Base-by-base conservation (phyloP, 2,797 vertebrate species). In the Amblyraja radiata region DNA sequence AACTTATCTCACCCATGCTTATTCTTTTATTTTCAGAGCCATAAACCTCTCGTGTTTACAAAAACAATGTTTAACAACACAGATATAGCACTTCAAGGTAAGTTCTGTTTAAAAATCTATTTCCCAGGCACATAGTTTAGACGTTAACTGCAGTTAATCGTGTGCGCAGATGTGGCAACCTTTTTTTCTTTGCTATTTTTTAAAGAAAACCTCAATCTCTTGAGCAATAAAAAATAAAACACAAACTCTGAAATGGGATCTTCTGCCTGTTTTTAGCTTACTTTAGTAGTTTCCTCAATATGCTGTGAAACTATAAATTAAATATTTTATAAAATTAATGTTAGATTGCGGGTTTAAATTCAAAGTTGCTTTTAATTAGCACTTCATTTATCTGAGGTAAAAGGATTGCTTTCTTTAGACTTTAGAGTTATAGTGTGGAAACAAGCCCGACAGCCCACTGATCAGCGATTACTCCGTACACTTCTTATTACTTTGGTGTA, bases 1-100 rank as follows among this genome's bases (percentile, higher is more conserved):
- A 39, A 39, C 25, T 74, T 91, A 36, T 21, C 73, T 92, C 68
- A 76, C 36, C 36, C 25, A 28, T 74, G 90, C 6, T 92, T 74
- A 11, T 94, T 74, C 71, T 83, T 80, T 94, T 94, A 93, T 94
- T 94, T 93, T 90, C 95, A 98, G 98, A 96, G 95, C 68, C 96
- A 97, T 94, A 96, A 95, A 94, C 96, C 97, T 9, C 94, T 98
- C 93, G 93, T 97, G 94, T 95, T 98, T 94, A 97, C 94, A 93
- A 98, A 98, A 95, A 97, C 97, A 79, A 97, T 98, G 97, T 98
- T 97, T 95, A 97, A 96, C 94, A 95, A 96, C 93, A 98, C 98
- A n/a, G 96, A 98, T 76, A 96, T 98, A 95, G 95, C 95, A 94
- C 73, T 98, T 93, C 97, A 96, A 96, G 96, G 98, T 98, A 95